These are phyloP conservation scores for Spodoptera frugiperda DNA, from an alignment of 1,140 invertebrate genomes.

Conservation along the genomic window DNA sequence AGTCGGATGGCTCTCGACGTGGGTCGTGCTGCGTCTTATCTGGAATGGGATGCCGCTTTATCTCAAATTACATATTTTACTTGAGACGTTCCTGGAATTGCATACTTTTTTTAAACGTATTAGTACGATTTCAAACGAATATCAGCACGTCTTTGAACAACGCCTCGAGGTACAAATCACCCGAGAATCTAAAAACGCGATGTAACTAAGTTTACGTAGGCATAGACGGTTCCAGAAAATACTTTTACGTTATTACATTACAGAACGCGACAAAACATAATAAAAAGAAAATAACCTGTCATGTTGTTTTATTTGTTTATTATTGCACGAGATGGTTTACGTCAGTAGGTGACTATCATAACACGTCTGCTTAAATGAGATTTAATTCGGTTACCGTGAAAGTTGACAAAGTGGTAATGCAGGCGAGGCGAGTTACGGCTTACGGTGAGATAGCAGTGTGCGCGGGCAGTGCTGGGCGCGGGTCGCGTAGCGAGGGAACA, in stretches of 20 bases:
- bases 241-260: neutral
- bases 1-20: slow-evolving; percentile 83
- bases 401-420: slow-evolving; percentile 12
- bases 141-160: slow-evolving; percentile 2
- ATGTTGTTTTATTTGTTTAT: slow-evolving; percentile 11
- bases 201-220: neutral
- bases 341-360: slow-evolving; percentile 7
- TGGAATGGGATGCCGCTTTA: slow-evolving; percentile 83
- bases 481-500: slow-evolving; percentile 47
- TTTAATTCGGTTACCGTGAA: slow-evolving; percentile 17
- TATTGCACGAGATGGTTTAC: slow-evolving; percentile 7
- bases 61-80: slow-evolving; percentile 86
- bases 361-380: neutral
- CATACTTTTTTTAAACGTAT: slow-evolving; percentile 64
- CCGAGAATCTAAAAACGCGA: neutral
- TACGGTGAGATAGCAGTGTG: no score
- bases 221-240: neutral
- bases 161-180: neutral
- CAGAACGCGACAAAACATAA: slow-evolving; percentile 13
- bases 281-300: slow-evolving; percentile 23
- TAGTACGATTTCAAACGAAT: slow-evolving; percentile 56
- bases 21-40: slow-evolving; percentile 84
- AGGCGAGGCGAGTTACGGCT: neutral
- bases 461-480: neutral
- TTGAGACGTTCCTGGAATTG: slow-evolving; percentile 76